These are phyloP conservation scores for Dascillus cervinus DNA, from an alignment of 2,888 invertebrate species.

Conservation along the genomic window DNA sequence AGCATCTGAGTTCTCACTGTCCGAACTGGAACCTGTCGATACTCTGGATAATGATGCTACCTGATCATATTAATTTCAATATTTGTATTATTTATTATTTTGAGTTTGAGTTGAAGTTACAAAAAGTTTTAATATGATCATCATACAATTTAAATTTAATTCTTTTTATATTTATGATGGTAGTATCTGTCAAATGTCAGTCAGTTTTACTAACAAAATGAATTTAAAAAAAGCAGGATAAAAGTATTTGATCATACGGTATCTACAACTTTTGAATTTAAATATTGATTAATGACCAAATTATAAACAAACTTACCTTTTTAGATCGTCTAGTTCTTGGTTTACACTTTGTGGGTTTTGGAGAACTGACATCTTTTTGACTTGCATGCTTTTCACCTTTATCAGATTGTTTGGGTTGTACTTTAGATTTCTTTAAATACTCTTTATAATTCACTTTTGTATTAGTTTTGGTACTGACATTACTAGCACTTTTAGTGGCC, in stretches of 20 bases:
- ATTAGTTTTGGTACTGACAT: slow-evolving; percentile 6
- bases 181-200: too few relatives aligned
- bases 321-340: slow-evolving; percentile 28
- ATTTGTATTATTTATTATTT: too few relatives aligned
- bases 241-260: background rate
- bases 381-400: slow-evolving; percentile 18
- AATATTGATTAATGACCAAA: too few relatives aligned
- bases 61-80: too few relatives aligned
- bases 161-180: too few relatives aligned
- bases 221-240: background rate
- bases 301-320: slow-evolving; percentile 35
- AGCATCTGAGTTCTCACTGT: slow-evolving; percentile 42
- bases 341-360: slow-evolving; percentile 31
- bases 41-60: slow-evolving; percentile 37
- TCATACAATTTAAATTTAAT: too few relatives aligned
- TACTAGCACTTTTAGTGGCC: slow-evolving; percentile 10
- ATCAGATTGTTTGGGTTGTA: slow-evolving; percentile 20
- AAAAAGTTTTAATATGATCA: too few relatives aligned
- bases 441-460: slow-evolving; percentile 8
- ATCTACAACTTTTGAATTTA: slow-evolving; percentile 12
- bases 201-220: too few relatives aligned
- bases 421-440: slow-evolving; percentile 11
- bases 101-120: too few relatives aligned
- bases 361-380: slow-evolving; percentile 24
- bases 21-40: slow-evolving; percentile 35